Evolutionary conservation across 2,888 invertebrate genomes (phyloP).

Genomic region (Acanthosepion pharaonis): DNA sequence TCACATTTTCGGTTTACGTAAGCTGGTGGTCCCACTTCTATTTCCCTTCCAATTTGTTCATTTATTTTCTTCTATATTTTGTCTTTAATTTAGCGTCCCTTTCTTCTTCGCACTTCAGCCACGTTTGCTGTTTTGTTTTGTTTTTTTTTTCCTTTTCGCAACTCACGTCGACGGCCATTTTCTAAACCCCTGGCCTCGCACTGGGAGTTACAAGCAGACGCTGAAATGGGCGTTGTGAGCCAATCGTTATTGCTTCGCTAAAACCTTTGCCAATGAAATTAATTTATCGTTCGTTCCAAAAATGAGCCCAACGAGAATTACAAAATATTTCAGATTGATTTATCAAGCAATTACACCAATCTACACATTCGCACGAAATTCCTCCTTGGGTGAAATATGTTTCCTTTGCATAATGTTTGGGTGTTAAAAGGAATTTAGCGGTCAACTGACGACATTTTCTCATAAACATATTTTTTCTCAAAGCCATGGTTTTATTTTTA

Average conservation of each 20-base stretch:
- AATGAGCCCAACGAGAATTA: not conserved
- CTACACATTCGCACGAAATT: not conserved
- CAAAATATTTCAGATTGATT: not conserved
- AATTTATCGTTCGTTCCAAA: not conserved
- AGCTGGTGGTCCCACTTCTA: too few relatives aligned
- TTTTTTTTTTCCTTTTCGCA: too few relatives aligned
- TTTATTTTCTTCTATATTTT: too few relatives aligned
- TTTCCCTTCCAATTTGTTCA: too few relatives aligned
- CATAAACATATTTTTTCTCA: not conserved
- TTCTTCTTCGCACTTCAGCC: not conserved
- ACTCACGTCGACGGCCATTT: not conserved
- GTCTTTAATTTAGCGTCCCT: too few relatives aligned
- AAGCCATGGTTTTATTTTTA: not conserved
- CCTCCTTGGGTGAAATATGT: not conserved
- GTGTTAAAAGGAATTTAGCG: not conserved
- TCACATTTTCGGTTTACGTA: too few relatives aligned
- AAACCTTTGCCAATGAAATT: not conserved
- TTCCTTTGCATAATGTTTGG: not conserved
- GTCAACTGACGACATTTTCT: not conserved
- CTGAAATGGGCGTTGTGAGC: not conserved
- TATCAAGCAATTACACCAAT: not conserved
- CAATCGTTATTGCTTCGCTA: not conserved
- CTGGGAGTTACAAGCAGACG: not conserved
- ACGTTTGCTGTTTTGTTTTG: not conserved
- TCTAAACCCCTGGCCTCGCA: not conserved